Percentiles rank a stretch among this genome's conserved stretches.
These are phyloP conservation scores for Pteria penguin DNA, from an alignment of 2,888 invertebrate genomes.

Conservation along the genomic window DNA sequence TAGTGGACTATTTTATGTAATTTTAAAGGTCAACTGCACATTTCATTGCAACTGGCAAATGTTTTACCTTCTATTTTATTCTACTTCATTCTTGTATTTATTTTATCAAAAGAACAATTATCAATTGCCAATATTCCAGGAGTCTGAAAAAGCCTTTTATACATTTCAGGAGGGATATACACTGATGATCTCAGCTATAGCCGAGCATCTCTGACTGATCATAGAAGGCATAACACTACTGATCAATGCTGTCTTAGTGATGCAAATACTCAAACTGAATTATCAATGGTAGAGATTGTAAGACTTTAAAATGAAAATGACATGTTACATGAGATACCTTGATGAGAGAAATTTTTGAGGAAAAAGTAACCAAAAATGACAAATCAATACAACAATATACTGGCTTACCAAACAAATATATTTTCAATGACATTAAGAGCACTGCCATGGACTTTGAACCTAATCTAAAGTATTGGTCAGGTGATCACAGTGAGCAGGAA, in stretches of 20 bases:
- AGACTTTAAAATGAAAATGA: not conserved
- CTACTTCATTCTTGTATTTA: too few species aligned
- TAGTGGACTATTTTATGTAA: too few species aligned
- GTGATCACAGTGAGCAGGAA: not conserved
- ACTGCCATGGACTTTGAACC: not conserved
- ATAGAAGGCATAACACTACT: too few species aligned
- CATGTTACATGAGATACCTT: constrained; percentile 16
- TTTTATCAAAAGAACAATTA: too few species aligned
- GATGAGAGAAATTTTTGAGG: constrained; percentile 13
- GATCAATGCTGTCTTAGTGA: too few species aligned
- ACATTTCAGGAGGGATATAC: not conserved
- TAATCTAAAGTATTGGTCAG: constrained; percentile 22
- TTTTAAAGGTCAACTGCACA: too few species aligned
- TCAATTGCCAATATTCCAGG: too few species aligned
- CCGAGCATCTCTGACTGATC: not conserved
- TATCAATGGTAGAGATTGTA: constrained; percentile 6
- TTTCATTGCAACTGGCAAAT: too few species aligned
- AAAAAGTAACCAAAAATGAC: constrained; percentile 18
- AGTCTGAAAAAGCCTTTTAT: not conserved
- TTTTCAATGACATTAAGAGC: constrained; percentile 5
- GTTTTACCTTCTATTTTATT: too few species aligned
- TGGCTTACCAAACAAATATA: constrained; percentile 9
- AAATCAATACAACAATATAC: constrained; percentile 12
- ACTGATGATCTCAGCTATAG: not conserved
- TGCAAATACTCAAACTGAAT: too few species aligned